phyloP scores from a whole-genome alignment of 2,888 invertebrate genomes.

The Sepiola atlantica region DNA sequence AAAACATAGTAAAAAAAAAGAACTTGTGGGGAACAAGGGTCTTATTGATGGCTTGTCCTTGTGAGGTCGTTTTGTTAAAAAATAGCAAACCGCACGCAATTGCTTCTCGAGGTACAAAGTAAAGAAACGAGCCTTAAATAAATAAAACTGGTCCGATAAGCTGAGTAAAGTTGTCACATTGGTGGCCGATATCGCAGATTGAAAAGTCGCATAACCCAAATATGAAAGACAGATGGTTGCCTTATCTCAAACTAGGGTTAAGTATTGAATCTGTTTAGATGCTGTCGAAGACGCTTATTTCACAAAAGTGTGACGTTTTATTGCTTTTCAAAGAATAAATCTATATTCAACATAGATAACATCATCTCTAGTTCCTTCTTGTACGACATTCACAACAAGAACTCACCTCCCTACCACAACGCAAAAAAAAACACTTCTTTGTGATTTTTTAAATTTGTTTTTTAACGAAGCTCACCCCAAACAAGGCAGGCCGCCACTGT shows the following conservation, averaged over 20 bases:
- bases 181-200: not conserved
- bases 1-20: not conserved
- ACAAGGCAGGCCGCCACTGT: too few species aligned
- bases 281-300: not conserved
- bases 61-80: not conserved
- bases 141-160: not conserved
- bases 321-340: too few species aligned
- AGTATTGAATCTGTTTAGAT: not conserved
- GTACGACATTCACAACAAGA: too few species aligned
- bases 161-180: not conserved
- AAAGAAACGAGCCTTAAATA: not conserved
- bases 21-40: not conserved
- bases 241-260: not conserved
- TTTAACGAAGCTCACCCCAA: too few species aligned
- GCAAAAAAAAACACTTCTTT: too few species aligned
- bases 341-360: too few species aligned
- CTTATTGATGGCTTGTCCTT: conserved; percentile 32
- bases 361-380: too few species aligned
- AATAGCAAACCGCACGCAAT: not conserved
- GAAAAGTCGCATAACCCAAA: not conserved
- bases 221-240: not conserved
- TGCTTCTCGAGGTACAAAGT: conserved; percentile 8
- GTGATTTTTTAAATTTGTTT: too few species aligned
- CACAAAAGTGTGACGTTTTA: too few species aligned
- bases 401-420: too few species aligned